Conservation (phyloP, 2,113 vertebrate species). For the Acinonyx jubatus region DNA sequence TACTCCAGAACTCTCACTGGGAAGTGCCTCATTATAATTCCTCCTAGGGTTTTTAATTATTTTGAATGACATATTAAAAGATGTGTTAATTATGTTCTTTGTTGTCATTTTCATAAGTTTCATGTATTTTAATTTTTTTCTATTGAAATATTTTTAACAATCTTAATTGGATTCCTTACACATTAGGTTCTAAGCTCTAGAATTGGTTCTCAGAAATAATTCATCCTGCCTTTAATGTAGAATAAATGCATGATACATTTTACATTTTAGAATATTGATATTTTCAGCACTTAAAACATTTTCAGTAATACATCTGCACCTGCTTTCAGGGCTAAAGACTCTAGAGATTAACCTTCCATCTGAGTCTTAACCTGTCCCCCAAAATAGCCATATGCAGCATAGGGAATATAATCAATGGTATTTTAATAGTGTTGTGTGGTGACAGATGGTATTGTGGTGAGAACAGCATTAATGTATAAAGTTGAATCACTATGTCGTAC, state of each 20-base stretch:
- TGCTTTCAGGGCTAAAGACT: neutral
- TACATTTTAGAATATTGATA: neutral
- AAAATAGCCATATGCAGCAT: neutral
- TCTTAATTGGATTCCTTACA: neutral
- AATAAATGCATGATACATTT: neutral
- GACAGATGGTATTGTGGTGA: neutral
- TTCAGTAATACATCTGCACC: neutral
- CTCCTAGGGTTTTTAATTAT: conserved; percentile 25
- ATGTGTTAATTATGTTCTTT: neutral
- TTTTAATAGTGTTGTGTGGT: neutral
- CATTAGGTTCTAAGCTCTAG: neutral
- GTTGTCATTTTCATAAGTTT: conserved; percentile 25
- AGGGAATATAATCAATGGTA: neutral
- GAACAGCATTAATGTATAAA: neutral
- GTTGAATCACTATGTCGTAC: neutral
- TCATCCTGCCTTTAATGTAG: neutral
- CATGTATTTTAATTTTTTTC: neutral
- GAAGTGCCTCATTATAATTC: conserved; percentile 20
- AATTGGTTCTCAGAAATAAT: neutral
- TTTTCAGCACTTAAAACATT: neutral
- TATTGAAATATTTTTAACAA: neutral
- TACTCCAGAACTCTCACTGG: neutral
- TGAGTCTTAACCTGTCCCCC: neutral
- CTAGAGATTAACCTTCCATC: neutral
- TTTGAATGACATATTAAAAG: conserved; percentile 46